Base-by-base conservation (phyloP, 2,888 invertebrate genomes). In the Dascillus cervinus region DNA sequence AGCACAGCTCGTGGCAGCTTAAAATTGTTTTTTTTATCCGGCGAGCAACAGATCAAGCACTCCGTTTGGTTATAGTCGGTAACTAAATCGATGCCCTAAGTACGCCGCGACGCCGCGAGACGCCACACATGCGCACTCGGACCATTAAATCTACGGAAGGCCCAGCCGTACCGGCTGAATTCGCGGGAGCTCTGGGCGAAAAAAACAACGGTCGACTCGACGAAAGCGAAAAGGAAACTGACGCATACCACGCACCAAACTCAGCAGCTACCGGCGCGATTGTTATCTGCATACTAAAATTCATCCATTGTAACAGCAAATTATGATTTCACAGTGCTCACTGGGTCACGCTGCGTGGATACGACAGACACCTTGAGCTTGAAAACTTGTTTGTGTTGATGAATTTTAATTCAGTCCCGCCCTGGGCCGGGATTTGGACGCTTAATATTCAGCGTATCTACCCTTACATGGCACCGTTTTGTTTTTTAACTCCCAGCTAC, bases 11-110 rank as follows among this genome's bases (percentile, higher is more conserved):
- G n/a, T n/a, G n/a, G n/a, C n/a, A n/a, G n/a, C n/a, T n/a, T n/a
- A n/a, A n/a, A n/a, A n/a, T n/a, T n/a, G n/a, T n/a, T n/a, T n/a
- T n/a, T n/a, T n/a, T 28, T 29, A 37, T 29, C 32, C 23, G 22
- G 28, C 40, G 41, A 48, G 58, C 57, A 58, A 58, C 58, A 57
- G 56, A 50, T 55, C 44, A 38, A 40, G 43, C 48, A 41, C 34
- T 32, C 32, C 46, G 44, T 50, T 43, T 43, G 42, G 41, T 41
- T 41, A 43, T 41, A 37, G 20, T 30, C 43, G 36, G 35, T 32
- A 43, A 56, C 58, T 52, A 56, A 59, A 61, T 61, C 61, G 61
- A 61, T 61, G 56, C 44, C 47, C 45, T 37, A 36, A 44, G 49
- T 39, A 37, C 62, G 58, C 53, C 62, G 57, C 55, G 62, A 58